These are phyloP conservation scores for Argopecten irradians DNA, from an alignment of 1,140 invertebrate species.

Conservation along the genomic window DNA sequence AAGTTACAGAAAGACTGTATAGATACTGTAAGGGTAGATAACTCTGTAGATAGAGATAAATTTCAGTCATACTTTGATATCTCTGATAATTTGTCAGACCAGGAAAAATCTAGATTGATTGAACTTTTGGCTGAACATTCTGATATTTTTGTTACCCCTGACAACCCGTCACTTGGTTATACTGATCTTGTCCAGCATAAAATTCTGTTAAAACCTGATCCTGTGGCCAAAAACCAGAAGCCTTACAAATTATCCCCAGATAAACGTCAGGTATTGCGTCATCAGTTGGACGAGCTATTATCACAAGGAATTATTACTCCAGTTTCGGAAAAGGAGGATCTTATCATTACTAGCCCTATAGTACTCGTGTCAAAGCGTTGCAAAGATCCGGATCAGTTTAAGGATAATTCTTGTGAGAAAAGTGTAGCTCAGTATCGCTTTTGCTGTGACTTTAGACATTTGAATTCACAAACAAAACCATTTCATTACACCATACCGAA, in stretches of 20 bases:
- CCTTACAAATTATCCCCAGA: constrained; percentile 34
- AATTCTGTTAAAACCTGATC: constrained; percentile 34
- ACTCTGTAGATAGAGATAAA: no score
- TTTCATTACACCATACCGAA: no score
- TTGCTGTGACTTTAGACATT: no score
- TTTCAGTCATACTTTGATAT: constrained; percentile 38
- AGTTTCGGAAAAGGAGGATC: constrained; percentile 40
- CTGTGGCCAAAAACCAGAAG: constrained; percentile 29
- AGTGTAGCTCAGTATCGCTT: no score
- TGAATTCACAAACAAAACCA: no score
- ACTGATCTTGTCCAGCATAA: constrained; percentile 40
- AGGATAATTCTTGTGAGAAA: no score
- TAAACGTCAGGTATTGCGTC: constrained; percentile 35
- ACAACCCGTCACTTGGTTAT: constrained; percentile 42
- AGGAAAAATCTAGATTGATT: neutral
- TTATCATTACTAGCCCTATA: constrained; percentile 45
- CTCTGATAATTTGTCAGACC: neutral
- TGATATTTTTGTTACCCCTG: constrained; percentile 42
- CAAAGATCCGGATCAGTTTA: no score
- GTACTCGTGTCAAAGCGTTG: no score
- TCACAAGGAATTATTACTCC: constrained; percentile 47
- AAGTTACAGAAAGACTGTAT: no score
- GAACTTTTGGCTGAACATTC: constrained; percentile 26
- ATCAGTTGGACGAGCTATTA: constrained; percentile 42
- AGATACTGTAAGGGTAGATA: neutral